A percentile compares a stretch with the other conserved stretches of the same genome.
Evolutionary conservation across 2,113 vertebrate genomes (phyloP).

Genomic region (Sigmodon hispidus): DNA sequence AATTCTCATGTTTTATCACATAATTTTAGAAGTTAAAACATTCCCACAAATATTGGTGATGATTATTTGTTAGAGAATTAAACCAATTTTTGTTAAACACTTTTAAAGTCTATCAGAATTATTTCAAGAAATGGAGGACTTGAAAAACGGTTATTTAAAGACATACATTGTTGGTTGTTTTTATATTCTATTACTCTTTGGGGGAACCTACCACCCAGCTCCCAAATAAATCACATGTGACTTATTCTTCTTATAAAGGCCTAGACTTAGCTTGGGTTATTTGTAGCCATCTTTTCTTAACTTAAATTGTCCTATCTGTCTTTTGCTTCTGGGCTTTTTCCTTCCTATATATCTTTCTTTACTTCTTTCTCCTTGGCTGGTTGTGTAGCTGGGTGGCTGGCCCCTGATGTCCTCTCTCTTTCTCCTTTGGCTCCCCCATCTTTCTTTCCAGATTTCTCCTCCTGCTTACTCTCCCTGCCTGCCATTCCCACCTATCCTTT

Average conservation of each 20-base stretch:
- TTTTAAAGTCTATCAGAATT: constrained; percentile 10
- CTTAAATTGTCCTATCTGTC: not conserved
- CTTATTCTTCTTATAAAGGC: not conserved
- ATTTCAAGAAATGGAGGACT: not conserved
- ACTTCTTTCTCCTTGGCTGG: not conserved
- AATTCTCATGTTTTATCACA: not conserved
- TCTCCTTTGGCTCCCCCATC: not conserved
- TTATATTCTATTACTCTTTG: not conserved
- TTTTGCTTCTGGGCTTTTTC: not conserved
- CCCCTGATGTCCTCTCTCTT: not conserved
- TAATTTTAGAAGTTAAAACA: not conserved
- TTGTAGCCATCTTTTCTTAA: not conserved
- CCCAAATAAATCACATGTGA: not conserved
- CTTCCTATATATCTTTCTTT: not conserved
- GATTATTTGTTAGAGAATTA: not conserved
- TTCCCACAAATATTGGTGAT: not conserved
- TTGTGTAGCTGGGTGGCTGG: not conserved
- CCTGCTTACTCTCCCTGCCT: not conserved
- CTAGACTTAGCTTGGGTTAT: not conserved
- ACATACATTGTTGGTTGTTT: not conserved
- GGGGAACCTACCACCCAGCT: not conserved
- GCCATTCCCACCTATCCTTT: not conserved
- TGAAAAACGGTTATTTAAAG: not conserved
- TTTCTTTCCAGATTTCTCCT: not conserved
- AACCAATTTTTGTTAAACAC: not conserved